A percentile compares a stretch with the other conserved stretches of the same genome.
Conservation (phyloP, 2,113 vertebrate genomes). For the Hyaena hyaena region DNA sequence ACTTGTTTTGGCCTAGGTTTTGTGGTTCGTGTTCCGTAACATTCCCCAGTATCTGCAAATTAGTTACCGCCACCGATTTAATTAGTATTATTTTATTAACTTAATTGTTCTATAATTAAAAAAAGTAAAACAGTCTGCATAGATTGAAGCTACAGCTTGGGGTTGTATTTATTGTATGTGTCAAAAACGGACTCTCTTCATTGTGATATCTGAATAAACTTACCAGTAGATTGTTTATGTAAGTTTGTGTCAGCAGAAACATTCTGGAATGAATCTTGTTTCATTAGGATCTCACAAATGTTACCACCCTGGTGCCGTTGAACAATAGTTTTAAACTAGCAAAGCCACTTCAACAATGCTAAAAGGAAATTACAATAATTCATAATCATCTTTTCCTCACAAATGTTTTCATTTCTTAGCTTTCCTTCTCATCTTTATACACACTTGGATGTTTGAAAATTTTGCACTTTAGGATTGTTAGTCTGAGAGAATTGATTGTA, state of each 20-base stretch:
- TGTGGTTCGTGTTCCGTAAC: constrained; percentile 5
- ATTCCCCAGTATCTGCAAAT: not conserved
- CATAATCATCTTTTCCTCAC: constrained; percentile 12
- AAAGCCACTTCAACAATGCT: constrained; percentile 38
- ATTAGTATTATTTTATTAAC: not conserved
- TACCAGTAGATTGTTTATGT: not conserved
- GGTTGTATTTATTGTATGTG: not conserved
- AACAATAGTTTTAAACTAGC: constrained; percentile 57
- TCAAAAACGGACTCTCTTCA: not conserved
- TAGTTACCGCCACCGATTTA: not conserved
- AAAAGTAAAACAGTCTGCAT: not conserved
- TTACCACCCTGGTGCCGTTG: constrained; percentile 49
- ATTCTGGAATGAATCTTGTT: constrained; percentile 53
- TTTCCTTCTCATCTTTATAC: constrained; percentile 16
- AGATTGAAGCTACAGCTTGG: not conserved
- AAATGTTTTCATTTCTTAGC: constrained; percentile 46
- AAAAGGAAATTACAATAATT: constrained; percentile 53
- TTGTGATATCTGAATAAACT: not conserved
- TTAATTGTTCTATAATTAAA: not conserved
- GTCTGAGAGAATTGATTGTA: not conserved
- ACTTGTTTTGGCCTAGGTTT: not conserved
- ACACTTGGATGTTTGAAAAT: not conserved
- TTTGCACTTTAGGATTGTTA: not conserved
- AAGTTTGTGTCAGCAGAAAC: constrained; percentile 20
- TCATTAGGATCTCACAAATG: constrained; percentile 35